These are phyloP conservation scores for Drosophila sturtevanti DNA, from an alignment of 1,140 invertebrate genomes.

Conservation along the genomic window DNA sequence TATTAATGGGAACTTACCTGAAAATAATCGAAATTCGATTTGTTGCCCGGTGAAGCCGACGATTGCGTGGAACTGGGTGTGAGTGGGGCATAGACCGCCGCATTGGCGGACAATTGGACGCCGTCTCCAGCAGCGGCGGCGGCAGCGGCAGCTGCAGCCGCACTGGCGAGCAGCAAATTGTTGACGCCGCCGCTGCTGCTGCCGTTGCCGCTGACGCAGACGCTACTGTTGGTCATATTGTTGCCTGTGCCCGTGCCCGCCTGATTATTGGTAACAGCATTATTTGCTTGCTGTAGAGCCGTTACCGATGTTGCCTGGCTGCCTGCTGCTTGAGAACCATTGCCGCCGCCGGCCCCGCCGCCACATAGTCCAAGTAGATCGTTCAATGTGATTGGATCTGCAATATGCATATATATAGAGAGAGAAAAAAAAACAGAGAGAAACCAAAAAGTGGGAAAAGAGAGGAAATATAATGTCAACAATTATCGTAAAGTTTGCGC, in stretches of 20 bases:
- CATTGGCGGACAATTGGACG: conserved; percentile 58
- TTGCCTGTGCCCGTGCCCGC: conserved; percentile 36
- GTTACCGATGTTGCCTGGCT: conserved; percentile 48
- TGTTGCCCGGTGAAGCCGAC: conserved; percentile 76
- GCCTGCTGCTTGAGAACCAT: conserved; percentile 42
- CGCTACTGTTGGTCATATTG: conserved; percentile 19
- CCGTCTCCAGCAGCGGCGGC: conserved; percentile 61
- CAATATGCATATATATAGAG: not conserved
- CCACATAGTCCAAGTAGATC: conserved; percentile 77
- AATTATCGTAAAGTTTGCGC: conserved; percentile 64
- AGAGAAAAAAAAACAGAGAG: too few species aligned
- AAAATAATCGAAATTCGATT: conserved; percentile 79
- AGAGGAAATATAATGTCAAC: conserved; percentile 46
- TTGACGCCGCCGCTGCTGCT: conserved; percentile 61
- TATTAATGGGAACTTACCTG: conserved; percentile 61
- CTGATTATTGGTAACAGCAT: conserved; percentile 28
- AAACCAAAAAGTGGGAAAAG: too few species aligned
- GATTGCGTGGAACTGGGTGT: conserved; percentile 81
- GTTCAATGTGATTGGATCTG: conserved; percentile 77
- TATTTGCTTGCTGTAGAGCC: conserved; percentile 20
- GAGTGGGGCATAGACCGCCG: conserved; percentile 66
- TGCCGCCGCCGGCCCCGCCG: conserved; percentile 1
- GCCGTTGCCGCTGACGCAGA: conserved; percentile 55
- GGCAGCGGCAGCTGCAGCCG: conserved; percentile 53
- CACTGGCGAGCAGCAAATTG: conserved; percentile 65